Evolutionary conservation across 2,113 vertebrate genomes (phyloP), one percentile per base, ranked within the genome.

Genomic region (Coregonus clupeaformis): DNA sequence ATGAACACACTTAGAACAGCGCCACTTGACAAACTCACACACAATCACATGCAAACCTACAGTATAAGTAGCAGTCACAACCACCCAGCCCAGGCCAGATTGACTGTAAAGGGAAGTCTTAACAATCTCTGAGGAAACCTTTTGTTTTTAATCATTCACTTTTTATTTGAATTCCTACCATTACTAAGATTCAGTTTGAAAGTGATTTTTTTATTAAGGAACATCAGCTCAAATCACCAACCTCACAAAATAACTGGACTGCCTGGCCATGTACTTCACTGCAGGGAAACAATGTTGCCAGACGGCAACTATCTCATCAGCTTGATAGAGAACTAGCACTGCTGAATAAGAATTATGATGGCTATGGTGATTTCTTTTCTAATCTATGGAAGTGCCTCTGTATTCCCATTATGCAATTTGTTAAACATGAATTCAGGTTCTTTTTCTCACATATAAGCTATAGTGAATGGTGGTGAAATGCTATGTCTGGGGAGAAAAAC

Each of bases 321-420:
- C 86, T 87, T 84, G 70, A 77, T 85, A 87, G 86, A 88, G 84
- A 88, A 88, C 67, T 82, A 87, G 88, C 80, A 85, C 77, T 76
- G 83, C 85, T 74, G 84, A 82, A 79, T 76, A 74, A 79, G 73
- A 81, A 74, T 82, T 76, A 83, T 72, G 80, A 86, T 69, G 87
- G 90, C 89, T 81, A 89, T 78, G 86, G 88, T 88, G 86, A 86
- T 93, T 92, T 89, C 77, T 91, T 92, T 92, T 93, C 89, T 87
- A 90, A 92, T 91, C 91, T 91, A 93, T 92, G 92, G 91, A 94
- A 94, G 93, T 94, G 93, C 93, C 93, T 94, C 91, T 91, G 90
- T 92, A 92, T 93, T 93, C 92, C 92, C 92, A 92, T 94, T 94
- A 94, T 94, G 93, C 93, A 94, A 94, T 93, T 93, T 92, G 89